Evolutionary conservation across 2,797 vertebrate genomes (phyloP).

Genomic region (Notamacropus eugenii): DNA sequence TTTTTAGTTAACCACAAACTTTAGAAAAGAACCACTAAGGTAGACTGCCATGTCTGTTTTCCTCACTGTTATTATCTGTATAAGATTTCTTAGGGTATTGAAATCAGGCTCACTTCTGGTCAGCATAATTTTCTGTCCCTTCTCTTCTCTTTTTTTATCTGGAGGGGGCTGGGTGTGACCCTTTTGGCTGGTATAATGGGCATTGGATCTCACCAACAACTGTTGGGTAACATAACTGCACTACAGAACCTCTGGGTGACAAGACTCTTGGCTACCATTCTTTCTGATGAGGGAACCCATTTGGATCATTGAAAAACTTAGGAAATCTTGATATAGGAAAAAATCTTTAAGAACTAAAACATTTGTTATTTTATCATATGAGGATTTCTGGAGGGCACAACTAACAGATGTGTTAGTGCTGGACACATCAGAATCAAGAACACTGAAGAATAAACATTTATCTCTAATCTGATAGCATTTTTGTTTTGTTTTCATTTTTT

Average conservation of each 20-base stretch:
- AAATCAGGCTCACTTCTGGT: not conserved
- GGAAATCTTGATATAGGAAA: constrained; percentile 24
- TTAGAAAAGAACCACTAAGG: not conserved
- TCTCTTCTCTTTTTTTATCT: not conserved
- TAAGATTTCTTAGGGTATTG: not conserved
- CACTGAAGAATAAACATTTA: constrained; percentile 43
- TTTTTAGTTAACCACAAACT: not conserved
- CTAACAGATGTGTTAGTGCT: constrained; percentile 55
- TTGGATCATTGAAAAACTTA: not conserved
- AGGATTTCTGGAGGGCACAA: constrained; percentile 25
- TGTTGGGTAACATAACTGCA: not conserved
- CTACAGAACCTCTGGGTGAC: not conserved
- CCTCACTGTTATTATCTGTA: not conserved
- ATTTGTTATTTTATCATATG: not conserved
- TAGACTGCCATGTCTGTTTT: not conserved
- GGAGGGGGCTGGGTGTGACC: not conserved
- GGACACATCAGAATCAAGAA: constrained; percentile 14
- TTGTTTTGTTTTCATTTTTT: not conserved
- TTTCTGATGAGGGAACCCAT: not conserved
- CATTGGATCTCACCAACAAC: not conserved
- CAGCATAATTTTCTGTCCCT: not conserved
- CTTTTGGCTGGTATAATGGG: not conserved
- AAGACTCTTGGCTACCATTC: not conserved
- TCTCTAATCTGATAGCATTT: not conserved
- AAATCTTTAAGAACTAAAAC: constrained; percentile 45